These are phyloP conservation scores for Crocidura indochinensis DNA, from an alignment of 2,797 vertebrate genomes.

Conservation along the genomic window DNA sequence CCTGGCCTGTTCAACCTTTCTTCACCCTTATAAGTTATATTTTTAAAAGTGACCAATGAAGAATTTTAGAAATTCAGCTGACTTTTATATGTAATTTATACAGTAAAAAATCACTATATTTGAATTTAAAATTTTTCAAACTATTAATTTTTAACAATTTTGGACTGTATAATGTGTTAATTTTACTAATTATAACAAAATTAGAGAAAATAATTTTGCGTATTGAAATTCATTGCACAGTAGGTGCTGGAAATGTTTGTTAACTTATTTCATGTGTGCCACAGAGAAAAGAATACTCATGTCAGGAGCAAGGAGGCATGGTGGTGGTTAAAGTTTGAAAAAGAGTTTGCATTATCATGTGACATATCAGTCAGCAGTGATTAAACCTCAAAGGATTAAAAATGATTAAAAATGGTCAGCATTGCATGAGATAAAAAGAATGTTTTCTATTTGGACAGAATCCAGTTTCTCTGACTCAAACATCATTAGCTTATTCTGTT, in stretches of 20 bases:
- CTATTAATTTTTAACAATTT: conserved; percentile 69
- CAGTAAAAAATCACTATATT: conserved; percentile 78
- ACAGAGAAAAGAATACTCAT: conserved; percentile 80
- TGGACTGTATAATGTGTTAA: neutral
- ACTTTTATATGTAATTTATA: conserved; percentile 81
- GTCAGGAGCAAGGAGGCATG: conserved; percentile 75
- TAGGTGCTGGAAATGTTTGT: conserved; percentile 78
- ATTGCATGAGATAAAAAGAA: conserved; percentile 86
- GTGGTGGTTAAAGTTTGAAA: conserved; percentile 83
- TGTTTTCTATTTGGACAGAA: conserved; percentile 79
- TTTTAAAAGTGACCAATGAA: conserved; percentile 76
- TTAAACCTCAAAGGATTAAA: conserved; percentile 89
- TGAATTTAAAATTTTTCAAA: conserved; percentile 83
- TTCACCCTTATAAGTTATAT: conserved; percentile 57
- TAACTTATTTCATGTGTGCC: conserved; percentile 73
- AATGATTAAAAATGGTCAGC: conserved; percentile 87
- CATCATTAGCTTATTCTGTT: conserved; percentile 74
- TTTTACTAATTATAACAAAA: conserved; percentile 79
- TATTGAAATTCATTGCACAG: conserved; percentile 76
- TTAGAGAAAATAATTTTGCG: conserved; percentile 67
- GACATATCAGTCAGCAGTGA: conserved; percentile 91
- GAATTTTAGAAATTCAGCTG: conserved; percentile 85
- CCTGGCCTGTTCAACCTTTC: neutral
- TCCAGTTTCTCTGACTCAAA: conserved; percentile 86
- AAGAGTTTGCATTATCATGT: conserved; percentile 90